phyloP scores from a whole-genome alignment of 2,113 vertebrate species.

The Malurus alboscapulatus region DNA sequence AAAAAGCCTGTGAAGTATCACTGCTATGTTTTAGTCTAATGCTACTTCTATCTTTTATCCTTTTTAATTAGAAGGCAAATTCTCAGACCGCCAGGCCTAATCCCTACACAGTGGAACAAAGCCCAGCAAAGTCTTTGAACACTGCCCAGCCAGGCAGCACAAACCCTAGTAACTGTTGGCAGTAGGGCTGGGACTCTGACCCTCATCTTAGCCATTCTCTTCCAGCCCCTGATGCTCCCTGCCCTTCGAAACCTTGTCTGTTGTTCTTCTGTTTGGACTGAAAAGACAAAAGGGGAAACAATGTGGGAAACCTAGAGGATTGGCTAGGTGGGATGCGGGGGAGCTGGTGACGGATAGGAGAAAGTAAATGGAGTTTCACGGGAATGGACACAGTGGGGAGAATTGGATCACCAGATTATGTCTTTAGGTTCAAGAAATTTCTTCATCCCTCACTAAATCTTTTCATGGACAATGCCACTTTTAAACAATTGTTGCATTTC shows the following conservation, averaged over 20 bases:
- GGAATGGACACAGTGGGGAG: slow-evolving; percentile 84
- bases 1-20: slow-evolving; percentile 88
- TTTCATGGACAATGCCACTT: slow-evolving; percentile 83
- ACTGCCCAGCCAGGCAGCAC: slow-evolving; percentile 85
- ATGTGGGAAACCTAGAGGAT: slow-evolving; percentile 82
- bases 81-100: slow-evolving; percentile 99
- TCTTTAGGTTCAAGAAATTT: slow-evolving; percentile 85
- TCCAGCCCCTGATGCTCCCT: slow-evolving; percentile 81
- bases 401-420: slow-evolving; percentile 87
- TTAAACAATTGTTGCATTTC: slow-evolving; percentile 88
- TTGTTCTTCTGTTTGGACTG: slow-evolving; percentile 83
- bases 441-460: slow-evolving; percentile 88
- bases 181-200: slow-evolving; percentile 82
- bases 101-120: slow-evolving; percentile 99
- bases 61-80: slow-evolving; percentile 99
- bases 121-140: slow-evolving; percentile 99
- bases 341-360: slow-evolving; percentile 71
- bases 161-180: slow-evolving; percentile 84
- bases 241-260: slow-evolving; percentile 82
- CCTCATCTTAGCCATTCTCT: slow-evolving; percentile 83
- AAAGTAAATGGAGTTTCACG: slow-evolving; percentile 81
- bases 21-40: slow-evolving; percentile 94
- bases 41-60: slow-evolving; percentile 96
- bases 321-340: slow-evolving; percentile 80
- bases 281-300: slow-evolving; percentile 79